phyloP scores from a whole-genome alignment of 2,113 vertebrate species.

The Panthera uncia region DNA sequence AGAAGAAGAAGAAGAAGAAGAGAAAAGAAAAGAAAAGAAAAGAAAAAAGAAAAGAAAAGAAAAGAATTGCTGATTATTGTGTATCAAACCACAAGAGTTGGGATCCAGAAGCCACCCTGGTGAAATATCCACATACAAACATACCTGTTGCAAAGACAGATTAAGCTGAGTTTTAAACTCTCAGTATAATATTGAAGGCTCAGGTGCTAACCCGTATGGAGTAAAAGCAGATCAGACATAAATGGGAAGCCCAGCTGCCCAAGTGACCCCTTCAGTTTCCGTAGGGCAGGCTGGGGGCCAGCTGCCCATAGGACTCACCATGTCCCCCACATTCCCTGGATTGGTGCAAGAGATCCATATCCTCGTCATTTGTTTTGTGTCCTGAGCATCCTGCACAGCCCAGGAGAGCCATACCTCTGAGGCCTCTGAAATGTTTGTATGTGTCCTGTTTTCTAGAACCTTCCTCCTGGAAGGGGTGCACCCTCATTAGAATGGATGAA shows the following conservation, averaged over 20 bases:
- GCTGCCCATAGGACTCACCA: fast-evolving
- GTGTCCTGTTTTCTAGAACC: background rate
- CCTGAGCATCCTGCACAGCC: background rate
- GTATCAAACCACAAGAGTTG: background rate
- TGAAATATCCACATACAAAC: background rate
- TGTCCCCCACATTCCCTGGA: background rate
- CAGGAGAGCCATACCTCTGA: background rate
- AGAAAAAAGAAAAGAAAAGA: too few species aligned
- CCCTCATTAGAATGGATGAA: background rate
- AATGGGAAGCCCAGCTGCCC: background rate
- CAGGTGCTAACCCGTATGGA: background rate
- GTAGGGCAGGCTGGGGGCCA: background rate
- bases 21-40: too few species aligned
- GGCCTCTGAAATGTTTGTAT: background rate
- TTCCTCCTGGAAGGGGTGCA: background rate
- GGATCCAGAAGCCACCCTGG: too few species aligned
- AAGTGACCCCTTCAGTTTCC: background rate
- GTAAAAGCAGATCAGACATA: background rate
- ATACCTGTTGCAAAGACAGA: background rate
- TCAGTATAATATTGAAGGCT: background rate
- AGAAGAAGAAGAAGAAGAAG: too few species aligned
- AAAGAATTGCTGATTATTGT: background rate
- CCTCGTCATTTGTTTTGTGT: too few species aligned
- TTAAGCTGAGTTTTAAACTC: background rate
- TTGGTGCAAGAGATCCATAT: fast-evolving